Conservation (phyloP, 2,113 vertebrate species). For the Mus spicilegus region DNA sequence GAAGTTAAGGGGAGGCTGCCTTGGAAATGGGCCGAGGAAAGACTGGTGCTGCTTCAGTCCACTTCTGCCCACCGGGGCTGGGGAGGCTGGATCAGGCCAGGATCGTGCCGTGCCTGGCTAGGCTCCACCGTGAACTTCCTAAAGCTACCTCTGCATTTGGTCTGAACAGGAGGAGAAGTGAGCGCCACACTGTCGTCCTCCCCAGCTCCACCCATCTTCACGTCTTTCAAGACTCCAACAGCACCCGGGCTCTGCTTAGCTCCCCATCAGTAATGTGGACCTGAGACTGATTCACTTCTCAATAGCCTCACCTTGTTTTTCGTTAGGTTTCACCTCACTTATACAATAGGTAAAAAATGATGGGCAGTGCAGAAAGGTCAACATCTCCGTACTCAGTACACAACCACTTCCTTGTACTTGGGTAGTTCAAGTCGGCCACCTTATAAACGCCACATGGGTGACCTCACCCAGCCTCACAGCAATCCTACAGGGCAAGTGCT, state of each 20-base stretch:
- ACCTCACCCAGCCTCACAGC: not conserved
- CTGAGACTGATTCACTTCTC: not conserved
- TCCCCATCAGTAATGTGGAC: not conserved
- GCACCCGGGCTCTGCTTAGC: not conserved
- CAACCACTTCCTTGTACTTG: not conserved
- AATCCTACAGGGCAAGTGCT: not conserved
- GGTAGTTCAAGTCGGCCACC: not conserved
- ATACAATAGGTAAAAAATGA: not conserved
- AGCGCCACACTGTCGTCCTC: not conserved
- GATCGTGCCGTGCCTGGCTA: too few relatives aligned
- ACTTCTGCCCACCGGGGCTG: not conserved
- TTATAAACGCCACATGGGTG: not conserved
- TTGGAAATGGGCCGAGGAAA: not conserved
- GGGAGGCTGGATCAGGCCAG: not conserved
- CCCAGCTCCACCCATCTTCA: not conserved
- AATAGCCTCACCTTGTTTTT: not conserved
- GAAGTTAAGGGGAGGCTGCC: not conserved
- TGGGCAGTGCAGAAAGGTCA: conserved; percentile 30
- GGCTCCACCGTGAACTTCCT: not conserved
- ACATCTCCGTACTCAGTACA: not conserved
- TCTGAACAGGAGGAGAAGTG: not conserved
- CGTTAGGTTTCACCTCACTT: conserved; percentile 12
- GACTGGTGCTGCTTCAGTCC: not conserved
- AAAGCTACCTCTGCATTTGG: conserved; percentile 6
- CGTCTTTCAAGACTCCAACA: not conserved